A percentile compares a stretch with the other conserved stretches of the same genome.
These are phyloP conservation scores for Synanthedon myopaeformis DNA, from an alignment of 2,888 invertebrate species.

Conservation along the genomic window DNA sequence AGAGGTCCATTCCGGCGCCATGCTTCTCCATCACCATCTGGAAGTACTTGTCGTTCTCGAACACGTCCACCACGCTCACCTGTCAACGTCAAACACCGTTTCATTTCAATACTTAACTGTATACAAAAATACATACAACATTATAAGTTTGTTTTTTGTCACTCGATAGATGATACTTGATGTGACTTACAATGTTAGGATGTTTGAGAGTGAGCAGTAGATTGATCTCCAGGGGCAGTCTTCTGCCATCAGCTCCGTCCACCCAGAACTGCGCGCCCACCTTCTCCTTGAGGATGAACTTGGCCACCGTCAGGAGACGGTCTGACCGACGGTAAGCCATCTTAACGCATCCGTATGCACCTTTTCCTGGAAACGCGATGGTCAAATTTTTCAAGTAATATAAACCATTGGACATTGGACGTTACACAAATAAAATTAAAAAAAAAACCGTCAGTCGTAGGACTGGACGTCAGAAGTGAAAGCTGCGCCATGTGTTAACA, in stretches of 20 bases:
- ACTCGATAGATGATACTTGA: neutral
- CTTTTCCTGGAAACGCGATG: constrained; percentile 55
- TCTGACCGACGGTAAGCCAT: constrained; percentile 74
- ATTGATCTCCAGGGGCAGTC: constrained; percentile 75
- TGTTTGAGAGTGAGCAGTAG: constrained; percentile 75
- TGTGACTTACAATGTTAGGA: constrained; percentile 73
- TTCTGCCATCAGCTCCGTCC: constrained; percentile 59
- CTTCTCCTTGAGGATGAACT: constrained; percentile 77
- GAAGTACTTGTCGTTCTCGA: constrained; percentile 76
- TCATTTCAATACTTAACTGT: too few relatives aligned
- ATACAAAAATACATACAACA: neutral
- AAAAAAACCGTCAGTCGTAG: too few relatives aligned
- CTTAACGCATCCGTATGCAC: constrained; percentile 80
- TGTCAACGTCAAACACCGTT: constrained; percentile 13
- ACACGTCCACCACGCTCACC: constrained; percentile 75
- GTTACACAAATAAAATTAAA: too few relatives aligned
- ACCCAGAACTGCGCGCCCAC: constrained; percentile 77
- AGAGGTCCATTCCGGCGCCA: constrained; percentile 81
- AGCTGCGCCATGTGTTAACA: too few relatives aligned
- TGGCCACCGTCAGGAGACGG: constrained; percentile 74
- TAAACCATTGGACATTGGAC: too few relatives aligned
- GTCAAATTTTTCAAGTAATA: neutral
- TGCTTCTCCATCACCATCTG: constrained; percentile 84
- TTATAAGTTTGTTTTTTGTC: neutral
- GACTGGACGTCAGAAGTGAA: neutral